Base-by-base conservation (phyloP, 2,888 invertebrate species). In the Thymelicus acteon region DNA sequence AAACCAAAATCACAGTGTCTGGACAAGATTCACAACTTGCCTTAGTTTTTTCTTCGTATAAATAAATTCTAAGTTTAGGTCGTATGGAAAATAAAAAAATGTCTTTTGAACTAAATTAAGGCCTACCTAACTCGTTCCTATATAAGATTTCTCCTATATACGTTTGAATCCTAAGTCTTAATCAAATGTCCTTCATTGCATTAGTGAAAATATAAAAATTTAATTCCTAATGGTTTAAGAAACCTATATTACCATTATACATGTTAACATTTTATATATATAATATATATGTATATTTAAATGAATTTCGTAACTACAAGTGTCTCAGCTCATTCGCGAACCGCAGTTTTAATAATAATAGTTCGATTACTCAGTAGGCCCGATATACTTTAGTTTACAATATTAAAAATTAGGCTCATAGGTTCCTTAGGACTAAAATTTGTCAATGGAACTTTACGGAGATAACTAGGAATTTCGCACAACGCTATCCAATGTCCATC, bases 1-100 rank as follows among this genome's bases (percentile, higher is more conserved):
- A 92, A 91, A 92, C 91, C 91, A 91, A 93, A 93, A 93, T 93
- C 93, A 93, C 93, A 93, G 93, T 88, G 82, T 88, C 82, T 83
- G 87, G 91, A 91, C 92, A 90, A 91, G 86, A 87, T 89, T 91
- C 83, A 83, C 81, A 91, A 90, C 89, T 89, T 88, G 93, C 80
- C 92, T 86, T 82, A 82, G 80, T 85, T 87, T 85, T 84, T 83
- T 85, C 86, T 86, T 82, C 81, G 84, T 86, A 90, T 91, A 92
- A 92, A 92, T 91, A 92, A 91, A 85, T 87, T 88, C 86, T 90
- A 87, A 87, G 85, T 84, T 76, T 85, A 87, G 83, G 83, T 85
- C 82, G 81, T 83, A 82, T 84, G 84, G 81, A 84, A 82, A 84
- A 85, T 72, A 81, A 81, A 81, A 84, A 85, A 82, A 79, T 91